Base-by-base conservation (phyloP, 2,888 invertebrate genomes). In the Arctia plantaginis region DNA sequence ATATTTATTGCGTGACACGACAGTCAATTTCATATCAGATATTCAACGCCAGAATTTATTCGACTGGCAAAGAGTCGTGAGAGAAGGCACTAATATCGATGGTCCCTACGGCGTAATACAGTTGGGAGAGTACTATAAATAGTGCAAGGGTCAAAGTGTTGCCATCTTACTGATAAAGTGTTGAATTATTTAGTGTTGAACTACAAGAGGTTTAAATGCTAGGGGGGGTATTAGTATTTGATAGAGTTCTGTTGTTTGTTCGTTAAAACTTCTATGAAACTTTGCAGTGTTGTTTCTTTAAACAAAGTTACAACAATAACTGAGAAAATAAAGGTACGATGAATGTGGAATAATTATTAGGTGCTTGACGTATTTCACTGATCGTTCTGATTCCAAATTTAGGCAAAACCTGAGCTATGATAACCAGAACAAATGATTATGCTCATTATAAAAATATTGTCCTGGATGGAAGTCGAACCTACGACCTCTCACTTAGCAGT, bases 91-190 rank as follows among this genome's bases (percentile, higher is more conserved):
- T 67, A 70, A 83, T 66, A 72, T 69, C 68, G 0, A 33, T 10
- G n/a, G 65, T 72, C 77, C 85, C 85, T n/a, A 47, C 23, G 74
- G 73, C 73, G 64, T 30, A 39, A 73, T 66, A 62, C 15, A 66
- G 47, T 62, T 59, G 64, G 67, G 59, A 59, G 66, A 41, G 15
- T 75, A 79, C 10, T 75, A 68, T 71, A 35, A 68, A 72, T 66
- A 76, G 18, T 66, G 62, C 59, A 76, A 80, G 80, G 79, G 75
- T 82, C 83, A 78, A 74, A 76, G 68, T 66, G 82, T 76, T 77
- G 75, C 66, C 65, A 79, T 83, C 77, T 76, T 81, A 78, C 80
- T 80, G 82, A 79, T 82, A 82, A 79, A 83, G 71, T 69, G 72
- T 23, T 75, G 80, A 82, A 83, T 83, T 78, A 83, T 83, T 83